Evolutionary conservation across 2,797 vertebrate genomes (phyloP).

Genomic region (Poeciliopsis infans): DNA sequence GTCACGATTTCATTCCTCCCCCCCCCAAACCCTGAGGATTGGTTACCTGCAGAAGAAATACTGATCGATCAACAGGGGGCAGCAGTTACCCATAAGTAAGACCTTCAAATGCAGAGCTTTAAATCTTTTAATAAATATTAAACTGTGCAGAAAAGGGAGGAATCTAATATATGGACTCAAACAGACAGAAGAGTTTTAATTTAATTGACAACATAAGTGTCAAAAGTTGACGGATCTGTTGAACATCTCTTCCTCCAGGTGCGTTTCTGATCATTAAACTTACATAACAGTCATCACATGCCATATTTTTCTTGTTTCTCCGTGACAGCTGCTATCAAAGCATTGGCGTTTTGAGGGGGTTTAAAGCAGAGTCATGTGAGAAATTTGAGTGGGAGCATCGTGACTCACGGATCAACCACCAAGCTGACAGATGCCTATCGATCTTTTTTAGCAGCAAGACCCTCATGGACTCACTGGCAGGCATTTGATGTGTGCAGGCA

Average conservation of each 20-base stretch:
- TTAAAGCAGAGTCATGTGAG: slow-evolving; percentile 24
- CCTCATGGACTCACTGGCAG: slow-evolving; percentile 8
- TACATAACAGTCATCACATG: slow-evolving; percentile 28
- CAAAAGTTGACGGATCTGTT: background rate
- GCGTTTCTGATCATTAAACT: slow-evolving; percentile 48
- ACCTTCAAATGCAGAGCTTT: background rate
- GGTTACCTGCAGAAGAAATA: background rate
- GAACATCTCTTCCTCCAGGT: slow-evolving; percentile 16
- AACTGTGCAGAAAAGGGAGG: background rate
- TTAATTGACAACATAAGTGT: background rate
- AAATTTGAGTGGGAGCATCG: slow-evolving; percentile 38
- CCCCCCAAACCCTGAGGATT: background rate
- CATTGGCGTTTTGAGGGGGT: slow-evolving; percentile 9
- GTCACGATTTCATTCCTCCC: background rate
- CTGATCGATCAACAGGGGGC: slow-evolving; percentile 53
- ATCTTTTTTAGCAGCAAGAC: slow-evolving; percentile 13
- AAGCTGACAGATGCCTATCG: slow-evolving; percentile 25
- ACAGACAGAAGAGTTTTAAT: background rate
- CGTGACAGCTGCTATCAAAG: slow-evolving; percentile 26
- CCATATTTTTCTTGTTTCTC: slow-evolving; percentile 17
- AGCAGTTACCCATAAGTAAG: slow-evolving; percentile 31
- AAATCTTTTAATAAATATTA: background rate
- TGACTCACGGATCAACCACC: slow-evolving; percentile 13
- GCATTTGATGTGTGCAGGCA: slow-evolving; percentile 16
- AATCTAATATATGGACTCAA: background rate